These are phyloP conservation scores for Gulo gulo DNA, from an alignment of 2,113 vertebrate species.

Conservation along the genomic window DNA sequence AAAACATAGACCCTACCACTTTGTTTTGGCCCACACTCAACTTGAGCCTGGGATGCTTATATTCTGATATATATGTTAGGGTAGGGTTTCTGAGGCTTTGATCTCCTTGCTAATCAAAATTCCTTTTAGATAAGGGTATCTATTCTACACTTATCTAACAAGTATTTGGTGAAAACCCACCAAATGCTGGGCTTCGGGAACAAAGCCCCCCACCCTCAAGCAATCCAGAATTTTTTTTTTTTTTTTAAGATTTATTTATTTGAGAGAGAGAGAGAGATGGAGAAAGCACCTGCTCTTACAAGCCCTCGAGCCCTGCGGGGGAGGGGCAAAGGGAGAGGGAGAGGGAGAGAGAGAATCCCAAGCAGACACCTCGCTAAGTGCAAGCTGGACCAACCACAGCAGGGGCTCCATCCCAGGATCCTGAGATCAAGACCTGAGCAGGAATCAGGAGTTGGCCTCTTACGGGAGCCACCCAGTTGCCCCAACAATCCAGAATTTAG, in stretches of 20 bases:
- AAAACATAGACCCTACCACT: neutral
- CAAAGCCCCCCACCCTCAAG: neutral
- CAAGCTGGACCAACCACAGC: neutral
- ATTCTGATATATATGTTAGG: neutral
- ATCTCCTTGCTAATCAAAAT: neutral
- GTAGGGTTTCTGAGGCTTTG: neutral
- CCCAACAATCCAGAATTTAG: neutral
- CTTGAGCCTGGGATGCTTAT: neutral
- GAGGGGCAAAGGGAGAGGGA: neutral
- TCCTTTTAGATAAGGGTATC: constrained; percentile 26
- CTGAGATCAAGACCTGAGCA: neutral
- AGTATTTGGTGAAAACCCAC: neutral
- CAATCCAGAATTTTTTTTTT: neutral
- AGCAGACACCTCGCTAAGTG: neutral
- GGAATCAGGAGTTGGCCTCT: neutral
- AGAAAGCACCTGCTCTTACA: no score
- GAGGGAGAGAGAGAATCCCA: neutral
- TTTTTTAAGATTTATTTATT: neutral
- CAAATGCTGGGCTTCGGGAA: neutral
- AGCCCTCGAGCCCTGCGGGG: no score
- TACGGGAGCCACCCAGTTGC: neutral
- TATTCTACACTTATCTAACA: neutral
- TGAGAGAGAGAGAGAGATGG: neutral
- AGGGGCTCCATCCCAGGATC: neutral
- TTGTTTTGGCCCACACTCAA: neutral